Base-by-base conservation (phyloP, 2,888 invertebrate species). In the Eupsilia transversa region DNA sequence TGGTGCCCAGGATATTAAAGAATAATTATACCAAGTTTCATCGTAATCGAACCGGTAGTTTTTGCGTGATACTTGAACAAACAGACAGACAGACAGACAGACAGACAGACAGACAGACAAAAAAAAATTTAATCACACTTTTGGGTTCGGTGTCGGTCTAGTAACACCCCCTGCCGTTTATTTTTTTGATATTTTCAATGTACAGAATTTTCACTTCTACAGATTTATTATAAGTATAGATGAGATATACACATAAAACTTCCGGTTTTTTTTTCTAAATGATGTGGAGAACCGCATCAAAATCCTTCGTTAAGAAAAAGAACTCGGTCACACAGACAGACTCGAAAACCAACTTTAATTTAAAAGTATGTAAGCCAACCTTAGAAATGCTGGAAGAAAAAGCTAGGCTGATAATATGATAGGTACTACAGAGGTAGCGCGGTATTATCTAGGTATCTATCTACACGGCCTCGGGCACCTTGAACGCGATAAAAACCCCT, bases 401-500 rank as follows among this genome's bases (percentile, higher is more conserved):
- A 38, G 5, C 12, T 33, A 30, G 20, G 30, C 43, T n/a, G 14
- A 38, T 43, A 56, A 38, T 43, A 56, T 10, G 4, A 27, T 23
- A 57, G 27, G 12, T 41, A 68, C 27, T 30, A 35, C n/a, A 68
- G n/a, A 49, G 27, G 20, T n/a, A n/a, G 17, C 2, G 7, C 1
- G 0, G 10, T 63, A 35, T 38, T 33, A 72, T 72, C 64, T 38
- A 74, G 59, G 23, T 72, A 38, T 43, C 20, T 52, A 27, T 41
- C 30, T 33, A 27, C 27, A 79, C 41, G 63, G 79, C 14, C 56
- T 20, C 49, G 33, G 49, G 74, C 64, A 54, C 2, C 38, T 57
- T 41, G 46, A 66, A 61, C 41, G 52, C 27, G 74, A 74, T 80
- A 65, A 78, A 52, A 74, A n/a, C n/a, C n/a, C n/a, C n/a, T n/a